These are phyloP conservation scores for Agrochola circellaris DNA, from an alignment of 2,888 invertebrate species.

Conservation along the genomic window DNA sequence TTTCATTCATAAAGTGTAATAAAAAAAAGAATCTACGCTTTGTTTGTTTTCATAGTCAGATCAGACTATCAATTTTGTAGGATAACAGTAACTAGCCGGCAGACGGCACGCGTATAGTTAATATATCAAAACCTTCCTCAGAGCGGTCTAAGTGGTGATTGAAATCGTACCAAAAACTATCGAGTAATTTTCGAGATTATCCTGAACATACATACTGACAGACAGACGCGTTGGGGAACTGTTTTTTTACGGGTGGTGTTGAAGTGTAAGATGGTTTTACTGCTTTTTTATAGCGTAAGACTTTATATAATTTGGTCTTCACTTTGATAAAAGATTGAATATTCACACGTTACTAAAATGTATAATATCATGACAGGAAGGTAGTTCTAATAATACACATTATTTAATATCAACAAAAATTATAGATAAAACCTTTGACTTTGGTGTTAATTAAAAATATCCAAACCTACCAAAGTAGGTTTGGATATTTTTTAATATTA, in stretches of 20 bases:
- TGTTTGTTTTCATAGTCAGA: conserved; percentile 53
- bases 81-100: conserved; percentile 10
- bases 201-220: conserved; percentile 57
- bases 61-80: conserved; percentile 40
- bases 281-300: conserved; percentile 33
- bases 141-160: conserved; percentile 38
- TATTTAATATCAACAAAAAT: conserved; percentile 5
- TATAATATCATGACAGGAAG: neutral
- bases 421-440: conserved; percentile 22
- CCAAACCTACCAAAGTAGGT: conserved; percentile 11
- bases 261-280: conserved; percentile 45
- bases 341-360: conserved; percentile 2
- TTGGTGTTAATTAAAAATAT: conserved; percentile 36
- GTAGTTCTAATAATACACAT: conserved; percentile 2
- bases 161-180: conserved; percentile 46
- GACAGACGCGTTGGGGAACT: conserved; percentile 37
- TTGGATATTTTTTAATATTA: too few relatives aligned
- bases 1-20: conserved; percentile 68
- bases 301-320: conserved; percentile 42
- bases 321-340: conserved; percentile 28
- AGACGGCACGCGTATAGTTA: conserved; percentile 39
- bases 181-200: conserved; percentile 58
- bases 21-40: conserved; percentile 51
- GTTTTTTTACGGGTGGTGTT: conserved; percentile 54
- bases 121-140: conserved; percentile 43